Base-by-base conservation (phyloP, 1,140 invertebrate species). In the Drosophila simulans region DNA sequence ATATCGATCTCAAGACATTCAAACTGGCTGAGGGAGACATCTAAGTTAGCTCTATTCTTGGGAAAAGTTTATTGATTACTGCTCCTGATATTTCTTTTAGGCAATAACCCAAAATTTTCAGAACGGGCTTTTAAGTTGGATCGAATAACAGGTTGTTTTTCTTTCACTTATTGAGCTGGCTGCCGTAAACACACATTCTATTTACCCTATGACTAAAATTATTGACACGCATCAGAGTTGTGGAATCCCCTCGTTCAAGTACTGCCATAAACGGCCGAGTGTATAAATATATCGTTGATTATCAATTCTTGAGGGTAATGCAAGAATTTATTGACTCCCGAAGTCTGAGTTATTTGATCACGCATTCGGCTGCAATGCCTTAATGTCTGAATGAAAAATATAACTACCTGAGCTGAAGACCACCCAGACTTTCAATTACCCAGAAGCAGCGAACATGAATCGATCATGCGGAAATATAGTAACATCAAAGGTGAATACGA, bases 11-110 rank as follows among this genome's bases (percentile, higher is more conserved):
- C 31, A 59, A 49, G 39, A 66, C 70, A 1, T 86, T 78, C 15
- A 88, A 78, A n/a, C 63, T 88, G 12, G 78, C 74, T n/a, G 69
- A 88, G 0, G 62, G 52, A 0, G 74, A 82, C 11, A 25, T 63
- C n/a, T 64, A n/a, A 43, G 37, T 13, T 22, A 27, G 1, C 12
- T 40, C 0, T 2, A 5, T 13, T 48, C 15, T 12, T 4, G 15
- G 15, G 10, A 65, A 65, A 65, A 65, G 31, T 65, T 0, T 10
- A 48, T n/a, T 15, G 34, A 22, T 60, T 39, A 25, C 27, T 37
- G 17, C 13, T 20, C 10, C 27, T 22, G 20, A 22, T 22, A 22
- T 22, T 22, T 22, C 20, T 22, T 22, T 22, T 27, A 5, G 25
- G 25, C 5, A 27, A 5, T 27, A 27, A 27, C 5, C 4, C 25